phyloP scores from a whole-genome alignment of 2,113 vertebrate genomes.

The Ciconia boyciana region DNA sequence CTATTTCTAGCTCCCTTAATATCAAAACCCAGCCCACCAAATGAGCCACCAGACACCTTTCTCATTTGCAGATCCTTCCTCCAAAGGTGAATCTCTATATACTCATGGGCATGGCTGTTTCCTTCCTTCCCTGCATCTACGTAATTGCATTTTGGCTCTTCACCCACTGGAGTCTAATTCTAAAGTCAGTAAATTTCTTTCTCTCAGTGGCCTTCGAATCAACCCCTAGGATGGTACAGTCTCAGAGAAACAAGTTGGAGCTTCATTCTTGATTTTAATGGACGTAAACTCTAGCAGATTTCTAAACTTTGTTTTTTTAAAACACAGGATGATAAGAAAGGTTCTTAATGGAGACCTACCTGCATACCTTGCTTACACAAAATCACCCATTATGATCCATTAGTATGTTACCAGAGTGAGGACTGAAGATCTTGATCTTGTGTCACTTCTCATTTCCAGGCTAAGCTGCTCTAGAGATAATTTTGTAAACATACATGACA shows the following conservation, averaged over 20 bases:
- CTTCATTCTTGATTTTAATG: slow-evolving; percentile 6
- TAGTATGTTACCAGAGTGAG: neutral
- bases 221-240: neutral
- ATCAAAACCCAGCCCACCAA: neutral
- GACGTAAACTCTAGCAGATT: neutral
- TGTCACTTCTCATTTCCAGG: slow-evolving; percentile 23
- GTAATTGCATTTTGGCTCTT: neutral
- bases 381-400: slow-evolving; percentile 29
- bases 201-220: neutral
- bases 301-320: neutral
- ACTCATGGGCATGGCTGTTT: neutral
- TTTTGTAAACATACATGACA: slow-evolving; percentile 42
- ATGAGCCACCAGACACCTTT: neutral
- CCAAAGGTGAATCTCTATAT: neutral
- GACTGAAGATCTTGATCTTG: slow-evolving; percentile 14
- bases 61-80: neutral
- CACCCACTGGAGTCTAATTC: neutral
- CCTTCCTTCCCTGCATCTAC: neutral
- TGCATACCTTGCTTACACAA: neutral
- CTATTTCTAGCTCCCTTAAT: neutral
- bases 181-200: neutral
- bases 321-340: neutral
- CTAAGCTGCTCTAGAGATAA: slow-evolving; percentile 6
- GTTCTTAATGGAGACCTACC: neutral
- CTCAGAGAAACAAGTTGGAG: neutral